Percentiles rank a stretch among this genome's conserved stretches.
phyloP scores from a whole-genome alignment of 1,140 invertebrate species.

The Bombus picipes region DNA sequence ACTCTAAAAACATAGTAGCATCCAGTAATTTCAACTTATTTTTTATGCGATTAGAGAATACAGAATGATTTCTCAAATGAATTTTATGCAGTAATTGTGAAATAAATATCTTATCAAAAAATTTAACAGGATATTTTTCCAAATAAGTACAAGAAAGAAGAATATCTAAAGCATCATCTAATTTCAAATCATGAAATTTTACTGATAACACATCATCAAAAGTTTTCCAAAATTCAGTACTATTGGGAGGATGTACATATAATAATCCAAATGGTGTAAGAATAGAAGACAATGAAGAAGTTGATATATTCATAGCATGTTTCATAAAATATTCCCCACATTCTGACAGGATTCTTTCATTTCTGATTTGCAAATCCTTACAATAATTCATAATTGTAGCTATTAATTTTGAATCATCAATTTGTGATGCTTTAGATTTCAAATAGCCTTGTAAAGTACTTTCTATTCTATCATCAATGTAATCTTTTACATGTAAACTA shows the following conservation, averaged over 20 bases:
- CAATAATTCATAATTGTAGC: slow-evolving; percentile 86
- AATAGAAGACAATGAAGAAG: slow-evolving; percentile 84
- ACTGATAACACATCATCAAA: slow-evolving; percentile 84
- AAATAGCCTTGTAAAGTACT: slow-evolving; percentile 86
- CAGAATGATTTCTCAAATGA: slow-evolving; percentile 76
- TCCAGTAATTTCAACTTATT: slow-evolving; percentile 86
- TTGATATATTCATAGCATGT: slow-evolving; percentile 82
- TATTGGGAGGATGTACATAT: slow-evolving; percentile 84
- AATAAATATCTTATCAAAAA: slow-evolving; percentile 85
- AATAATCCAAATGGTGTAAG: slow-evolving; percentile 86
- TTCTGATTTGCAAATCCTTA: slow-evolving; percentile 84
- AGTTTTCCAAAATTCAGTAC: slow-evolving; percentile 84
- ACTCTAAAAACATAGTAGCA: slow-evolving; percentile 86
- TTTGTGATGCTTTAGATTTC: slow-evolving; percentile 81
- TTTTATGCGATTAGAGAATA: slow-evolving; percentile 69
- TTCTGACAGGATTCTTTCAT: slow-evolving; percentile 84
- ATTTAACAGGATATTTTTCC: slow-evolving; percentile 86
- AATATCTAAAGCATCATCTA: slow-evolving; percentile 85
- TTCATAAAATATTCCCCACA: slow-evolving; percentile 85
- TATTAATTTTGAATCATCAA: slow-evolving; percentile 84
- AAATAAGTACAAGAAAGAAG: slow-evolving; percentile 87
- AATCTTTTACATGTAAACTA: slow-evolving; percentile 83
- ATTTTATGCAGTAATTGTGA: slow-evolving; percentile 86
- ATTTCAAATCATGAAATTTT: slow-evolving; percentile 85
- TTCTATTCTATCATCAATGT: slow-evolving; percentile 80